Conservation (phyloP, 2,888 invertebrate species). For the Baccha elongata region DNA sequence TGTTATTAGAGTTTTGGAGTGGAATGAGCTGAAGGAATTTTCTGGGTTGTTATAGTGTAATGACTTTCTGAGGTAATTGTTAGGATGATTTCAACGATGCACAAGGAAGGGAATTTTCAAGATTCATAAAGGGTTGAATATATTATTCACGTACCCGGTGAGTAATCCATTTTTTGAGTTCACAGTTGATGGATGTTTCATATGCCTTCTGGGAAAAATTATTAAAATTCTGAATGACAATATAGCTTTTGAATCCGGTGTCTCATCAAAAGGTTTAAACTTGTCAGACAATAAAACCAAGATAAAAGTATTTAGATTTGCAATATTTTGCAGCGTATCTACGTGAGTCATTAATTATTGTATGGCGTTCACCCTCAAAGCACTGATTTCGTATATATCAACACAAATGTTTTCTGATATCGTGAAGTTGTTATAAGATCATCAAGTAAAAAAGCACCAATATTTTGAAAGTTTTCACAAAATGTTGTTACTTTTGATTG, state of each 20-base stretch:
- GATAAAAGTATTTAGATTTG: too few species aligned
- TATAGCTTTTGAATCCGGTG: not conserved
- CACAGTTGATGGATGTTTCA: not conserved
- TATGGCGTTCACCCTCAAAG: too few species aligned
- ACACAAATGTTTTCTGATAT: too few species aligned
- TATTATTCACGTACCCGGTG: not conserved
- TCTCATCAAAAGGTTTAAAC: too few species aligned
- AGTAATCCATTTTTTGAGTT: not conserved
- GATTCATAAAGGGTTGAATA: not conserved
- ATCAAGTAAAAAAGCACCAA: too few species aligned
- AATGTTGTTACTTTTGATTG: too few species aligned
- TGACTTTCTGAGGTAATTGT: slow-evolving; percentile 18
- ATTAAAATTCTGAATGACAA: slow-evolving; percentile 8
- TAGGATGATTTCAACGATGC: slow-evolving; percentile 11
- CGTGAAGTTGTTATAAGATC: too few species aligned
- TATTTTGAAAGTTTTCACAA: too few species aligned
- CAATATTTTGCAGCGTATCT: too few species aligned
- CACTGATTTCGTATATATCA: too few species aligned
- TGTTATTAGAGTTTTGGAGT: slow-evolving; percentile 8
- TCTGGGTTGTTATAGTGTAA: slow-evolving; percentile 26
- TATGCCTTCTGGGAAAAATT: not conserved
- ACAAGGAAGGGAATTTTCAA: not conserved
- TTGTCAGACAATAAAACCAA: too few species aligned
- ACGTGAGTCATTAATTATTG: too few species aligned
- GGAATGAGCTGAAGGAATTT: slow-evolving; percentile 28